Percentiles rank a stretch among this genome's conserved stretches.
These are phyloP conservation scores for Pitta sordida DNA, from an alignment of 2,113 vertebrate genomes.

Conservation along the genomic window DNA sequence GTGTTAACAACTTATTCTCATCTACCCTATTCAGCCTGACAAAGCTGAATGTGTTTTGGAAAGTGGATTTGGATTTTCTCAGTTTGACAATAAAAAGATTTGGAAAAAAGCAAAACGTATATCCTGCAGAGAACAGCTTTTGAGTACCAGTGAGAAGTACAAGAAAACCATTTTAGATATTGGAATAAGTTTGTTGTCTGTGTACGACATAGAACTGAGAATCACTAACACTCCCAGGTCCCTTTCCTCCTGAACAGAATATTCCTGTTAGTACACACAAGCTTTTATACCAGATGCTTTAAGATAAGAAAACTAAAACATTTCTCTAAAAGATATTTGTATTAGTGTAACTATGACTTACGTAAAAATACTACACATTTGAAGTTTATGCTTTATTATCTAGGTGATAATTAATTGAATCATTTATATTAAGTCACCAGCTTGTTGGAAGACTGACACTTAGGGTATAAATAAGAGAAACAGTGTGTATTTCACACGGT, in stretches of 20 bases:
- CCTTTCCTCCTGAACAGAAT: too few relatives aligned
- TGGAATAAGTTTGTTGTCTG: not conserved
- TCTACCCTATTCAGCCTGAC: not conserved
- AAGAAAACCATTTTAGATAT: not conserved
- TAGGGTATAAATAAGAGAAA: not conserved
- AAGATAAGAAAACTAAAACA: not conserved
- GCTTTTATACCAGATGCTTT: not conserved
- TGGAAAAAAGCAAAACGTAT: not conserved
- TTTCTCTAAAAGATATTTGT: not conserved
- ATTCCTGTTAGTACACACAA: not conserved
- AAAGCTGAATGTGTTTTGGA: not conserved
- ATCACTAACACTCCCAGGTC: too few relatives aligned
- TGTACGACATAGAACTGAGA: not conserved
- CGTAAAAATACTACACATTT: not conserved
- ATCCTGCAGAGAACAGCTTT: not conserved
- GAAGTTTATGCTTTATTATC: not conserved
- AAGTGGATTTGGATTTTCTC: not conserved
- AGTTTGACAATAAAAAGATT: not conserved
- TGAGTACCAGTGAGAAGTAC: not conserved
- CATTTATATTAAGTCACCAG: not conserved
- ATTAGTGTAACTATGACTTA: not conserved
- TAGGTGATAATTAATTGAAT: not conserved
- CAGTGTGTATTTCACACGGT: not conserved
- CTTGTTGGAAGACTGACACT: not conserved
- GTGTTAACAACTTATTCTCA: not conserved